Conservation (phyloP, 2,113 vertebrate genomes). For the Geococcyx californianus region DNA sequence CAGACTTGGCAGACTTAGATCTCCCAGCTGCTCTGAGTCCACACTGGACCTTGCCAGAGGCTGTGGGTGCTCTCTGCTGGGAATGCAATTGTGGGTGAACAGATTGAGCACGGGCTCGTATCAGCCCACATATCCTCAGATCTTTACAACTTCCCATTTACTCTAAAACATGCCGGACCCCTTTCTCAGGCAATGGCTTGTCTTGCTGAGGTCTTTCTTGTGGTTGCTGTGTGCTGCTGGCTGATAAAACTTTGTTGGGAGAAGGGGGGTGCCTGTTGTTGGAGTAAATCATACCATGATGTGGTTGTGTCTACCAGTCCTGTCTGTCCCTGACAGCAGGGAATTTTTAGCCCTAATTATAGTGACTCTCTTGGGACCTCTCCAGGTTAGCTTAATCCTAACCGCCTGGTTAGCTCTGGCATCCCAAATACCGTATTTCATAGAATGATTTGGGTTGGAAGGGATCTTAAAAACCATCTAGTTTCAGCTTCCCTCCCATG, state of each 20-base stretch:
- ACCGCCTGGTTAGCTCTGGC: neutral
- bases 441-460: no score
- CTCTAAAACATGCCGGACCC: accelerated
- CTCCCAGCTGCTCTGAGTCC: neutral
- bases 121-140: neutral
- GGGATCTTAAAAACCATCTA: no score
- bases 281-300: neutral
- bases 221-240: neutral
- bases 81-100: accelerated
- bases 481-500: no score
- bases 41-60: accelerated
- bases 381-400: neutral
- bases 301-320: neutral
- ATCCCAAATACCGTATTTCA: accelerated
- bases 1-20: neutral
- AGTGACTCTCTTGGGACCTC: neutral
- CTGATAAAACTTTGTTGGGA: neutral
- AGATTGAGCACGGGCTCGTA: neutral
- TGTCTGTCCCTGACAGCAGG: neutral
- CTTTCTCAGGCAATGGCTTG: neutral
- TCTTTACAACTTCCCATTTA: neutral
- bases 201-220: neutral
- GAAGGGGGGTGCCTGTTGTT: neutral
- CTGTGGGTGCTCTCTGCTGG: accelerated
- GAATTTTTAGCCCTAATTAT: neutral